Evolutionary conservation across 2,888 invertebrate genomes (phyloP).

Genomic region (Xestia sexstrigata): DNA sequence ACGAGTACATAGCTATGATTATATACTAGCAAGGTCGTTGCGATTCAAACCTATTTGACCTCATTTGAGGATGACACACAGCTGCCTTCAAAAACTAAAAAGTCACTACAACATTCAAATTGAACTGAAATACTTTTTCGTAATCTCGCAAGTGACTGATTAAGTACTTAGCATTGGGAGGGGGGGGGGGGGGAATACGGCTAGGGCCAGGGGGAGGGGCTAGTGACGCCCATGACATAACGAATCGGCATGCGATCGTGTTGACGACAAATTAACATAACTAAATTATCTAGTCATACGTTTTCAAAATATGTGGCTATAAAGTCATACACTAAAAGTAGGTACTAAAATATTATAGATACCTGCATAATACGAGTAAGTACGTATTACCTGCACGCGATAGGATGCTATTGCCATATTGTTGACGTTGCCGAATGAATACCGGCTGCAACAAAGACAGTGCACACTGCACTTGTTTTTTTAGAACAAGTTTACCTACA

Average conservation of each 20-base stretch:
- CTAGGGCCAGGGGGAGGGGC: conserved; percentile 60
- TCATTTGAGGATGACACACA: conserved; percentile 70
- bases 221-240: conserved; percentile 84
- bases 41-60: conserved; percentile 71
- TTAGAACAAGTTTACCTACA: not conserved
- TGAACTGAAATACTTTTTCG: conserved; percentile 70
- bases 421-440: conserved; percentile 42
- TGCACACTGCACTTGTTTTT: conserved; percentile 19
- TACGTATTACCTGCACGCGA: conserved; percentile 47
- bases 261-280: conserved; percentile 80
- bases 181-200: conserved; percentile 48
- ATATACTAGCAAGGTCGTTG: conserved; percentile 68
- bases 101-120: conserved; percentile 49
- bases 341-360: conserved; percentile 19
- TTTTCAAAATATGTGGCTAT: conserved; percentile 44
- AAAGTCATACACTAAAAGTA: conserved; percentile 30
- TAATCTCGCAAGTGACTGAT: conserved; percentile 81
- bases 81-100: conserved; percentile 56
- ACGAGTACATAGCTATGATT: conserved; percentile 23
- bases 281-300: conserved; percentile 47
- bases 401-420: conserved; percentile 51
- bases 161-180: conserved; percentile 73
- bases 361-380: conserved; percentile 22
- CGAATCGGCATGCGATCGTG: conserved; percentile 84
- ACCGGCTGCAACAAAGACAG: conserved; percentile 25